Evolutionary conservation across 2,797 vertebrate genomes (phyloP).

Genomic region (Mormyrus hasselquistii): DNA sequence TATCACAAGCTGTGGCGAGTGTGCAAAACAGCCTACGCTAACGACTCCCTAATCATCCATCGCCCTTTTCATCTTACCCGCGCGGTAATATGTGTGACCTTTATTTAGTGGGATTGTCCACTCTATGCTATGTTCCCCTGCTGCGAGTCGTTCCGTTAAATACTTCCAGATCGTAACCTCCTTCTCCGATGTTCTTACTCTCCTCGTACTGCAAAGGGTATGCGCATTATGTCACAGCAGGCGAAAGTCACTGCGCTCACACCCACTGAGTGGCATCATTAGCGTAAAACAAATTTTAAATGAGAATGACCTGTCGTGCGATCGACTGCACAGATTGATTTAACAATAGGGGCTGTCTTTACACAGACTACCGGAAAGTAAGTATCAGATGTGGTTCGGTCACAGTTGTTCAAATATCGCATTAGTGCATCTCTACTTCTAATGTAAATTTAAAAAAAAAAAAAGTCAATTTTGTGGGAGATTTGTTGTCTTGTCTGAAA

Average conservation of each 20-base stretch:
- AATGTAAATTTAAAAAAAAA: not conserved
- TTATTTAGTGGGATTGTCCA: not conserved
- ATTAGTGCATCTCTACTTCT: not conserved
- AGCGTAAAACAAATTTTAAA: not conserved
- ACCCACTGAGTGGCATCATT: not conserved
- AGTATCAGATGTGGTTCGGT: not conserved
- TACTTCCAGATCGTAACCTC: not conserved
- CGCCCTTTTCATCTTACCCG: not conserved
- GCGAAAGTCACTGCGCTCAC: not conserved
- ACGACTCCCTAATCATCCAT: not conserved
- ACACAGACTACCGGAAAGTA: not conserved
- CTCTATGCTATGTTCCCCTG: not conserved
- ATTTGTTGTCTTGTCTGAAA: not conserved
- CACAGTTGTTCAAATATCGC: not conserved
- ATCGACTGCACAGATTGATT: not conserved
- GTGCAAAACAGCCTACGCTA: not conserved
- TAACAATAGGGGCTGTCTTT: not conserved
- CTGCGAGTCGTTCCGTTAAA: not conserved
- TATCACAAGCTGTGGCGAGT: not conserved
- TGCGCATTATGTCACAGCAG: not conserved
- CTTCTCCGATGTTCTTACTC: not conserved
- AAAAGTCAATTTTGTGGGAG: not conserved
- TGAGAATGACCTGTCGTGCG: not conserved
- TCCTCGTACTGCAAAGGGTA: not conserved
- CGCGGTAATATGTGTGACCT: not conserved